A percentile compares a stretch with the other conserved stretches of the same genome.
phyloP scores from a whole-genome alignment of 1,140 invertebrate species.

The Drosophila teissieri region DNA sequence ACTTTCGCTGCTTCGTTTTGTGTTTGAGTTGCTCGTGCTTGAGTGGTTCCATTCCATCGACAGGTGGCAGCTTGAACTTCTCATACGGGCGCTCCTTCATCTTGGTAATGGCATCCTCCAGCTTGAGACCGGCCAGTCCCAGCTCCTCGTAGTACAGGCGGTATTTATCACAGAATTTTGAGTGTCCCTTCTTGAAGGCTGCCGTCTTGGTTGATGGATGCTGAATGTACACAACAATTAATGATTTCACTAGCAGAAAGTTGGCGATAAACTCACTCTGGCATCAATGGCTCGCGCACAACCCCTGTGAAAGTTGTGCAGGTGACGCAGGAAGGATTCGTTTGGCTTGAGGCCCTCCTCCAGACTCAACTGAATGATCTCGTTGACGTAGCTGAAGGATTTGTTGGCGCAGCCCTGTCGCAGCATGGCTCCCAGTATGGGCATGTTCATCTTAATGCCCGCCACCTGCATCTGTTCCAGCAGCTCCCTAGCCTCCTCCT shows the following conservation, averaged over 20 bases:
- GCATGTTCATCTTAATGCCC: conserved; percentile 88
- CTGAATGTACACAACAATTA: conserved; percentile 20
- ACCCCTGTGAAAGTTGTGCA: conserved; percentile 86
- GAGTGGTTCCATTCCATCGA: conserved; percentile 60
- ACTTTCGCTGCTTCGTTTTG: conserved; percentile 77
- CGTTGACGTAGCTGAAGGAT: conserved; percentile 88
- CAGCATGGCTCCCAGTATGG: conserved; percentile 90
- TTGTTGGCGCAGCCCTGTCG: conserved; percentile 86
- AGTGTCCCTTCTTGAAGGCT: conserved; percentile 81
- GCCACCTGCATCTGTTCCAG: conserved; percentile 89
- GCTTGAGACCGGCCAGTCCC: conserved; percentile 84
- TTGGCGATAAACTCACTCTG: conserved; percentile 80
- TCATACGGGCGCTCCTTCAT: conserved; percentile 86
- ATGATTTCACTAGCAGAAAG: background rate
- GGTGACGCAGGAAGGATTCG: conserved; percentile 86
- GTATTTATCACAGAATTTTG: conserved; percentile 86
- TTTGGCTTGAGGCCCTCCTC: conserved; percentile 87
- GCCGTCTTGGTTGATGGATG: conserved; percentile 66
- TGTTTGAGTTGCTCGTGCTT: conserved; percentile 62
- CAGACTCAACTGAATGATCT: conserved; percentile 88
- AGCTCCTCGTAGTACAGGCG: conserved; percentile 86
- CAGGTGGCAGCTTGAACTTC: conserved; percentile 85
- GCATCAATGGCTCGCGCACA: conserved; percentile 84
- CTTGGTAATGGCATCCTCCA: conserved; percentile 84
- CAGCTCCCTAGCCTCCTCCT: conserved; percentile 87